Conservation (phyloP, 2,113 vertebrate species). For the Austrofundulus limnaeus region DNA sequence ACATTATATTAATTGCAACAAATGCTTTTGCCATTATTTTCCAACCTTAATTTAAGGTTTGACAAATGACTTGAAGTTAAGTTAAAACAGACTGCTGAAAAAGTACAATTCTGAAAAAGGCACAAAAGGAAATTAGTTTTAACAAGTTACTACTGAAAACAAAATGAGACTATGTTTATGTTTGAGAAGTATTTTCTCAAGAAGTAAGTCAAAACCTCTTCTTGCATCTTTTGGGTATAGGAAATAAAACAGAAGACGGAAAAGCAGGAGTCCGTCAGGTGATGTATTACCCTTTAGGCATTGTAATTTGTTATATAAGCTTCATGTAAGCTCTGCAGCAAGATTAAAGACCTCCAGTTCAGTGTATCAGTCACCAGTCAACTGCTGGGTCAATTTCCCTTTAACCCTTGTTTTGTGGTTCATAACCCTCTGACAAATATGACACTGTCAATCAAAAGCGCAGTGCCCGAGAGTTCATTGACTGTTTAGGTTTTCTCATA, state of each 20-base stretch:
- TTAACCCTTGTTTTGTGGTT: slow-evolving; percentile 87
- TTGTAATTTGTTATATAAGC: slow-evolving; percentile 84
- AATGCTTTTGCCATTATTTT: too few relatives aligned
- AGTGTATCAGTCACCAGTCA: slow-evolving; percentile 83
- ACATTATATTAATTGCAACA: too few relatives aligned
- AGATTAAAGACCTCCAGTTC: slow-evolving; percentile 83
- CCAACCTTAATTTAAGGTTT: too few relatives aligned
- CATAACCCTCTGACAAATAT: slow-evolving; percentile 81
- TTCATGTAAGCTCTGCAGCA: slow-evolving; percentile 82
- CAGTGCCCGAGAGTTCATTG: slow-evolving; percentile 26
- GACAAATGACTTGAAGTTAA: too few relatives aligned
- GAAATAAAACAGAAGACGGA: slow-evolving; percentile 55
- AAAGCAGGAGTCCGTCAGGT: slow-evolving; percentile 69
- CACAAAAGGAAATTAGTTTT: too few relatives aligned
- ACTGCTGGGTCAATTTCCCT: slow-evolving; percentile 84
- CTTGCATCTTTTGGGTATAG: slow-evolving; percentile 52
- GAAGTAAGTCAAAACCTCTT: slow-evolving; percentile 20
- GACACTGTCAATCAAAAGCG: slow-evolving; percentile 78
- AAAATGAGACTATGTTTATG: background rate
- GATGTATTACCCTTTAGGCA: slow-evolving; percentile 80
- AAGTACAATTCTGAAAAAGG: background rate
- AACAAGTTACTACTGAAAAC: background rate
- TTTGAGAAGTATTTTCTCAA: background rate
- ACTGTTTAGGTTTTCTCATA: slow-evolving; percentile 19
- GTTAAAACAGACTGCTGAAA: background rate